Evolutionary conservation across 2,888 invertebrate species (phyloP).

Genomic region (Isoperla grammatica): DNA sequence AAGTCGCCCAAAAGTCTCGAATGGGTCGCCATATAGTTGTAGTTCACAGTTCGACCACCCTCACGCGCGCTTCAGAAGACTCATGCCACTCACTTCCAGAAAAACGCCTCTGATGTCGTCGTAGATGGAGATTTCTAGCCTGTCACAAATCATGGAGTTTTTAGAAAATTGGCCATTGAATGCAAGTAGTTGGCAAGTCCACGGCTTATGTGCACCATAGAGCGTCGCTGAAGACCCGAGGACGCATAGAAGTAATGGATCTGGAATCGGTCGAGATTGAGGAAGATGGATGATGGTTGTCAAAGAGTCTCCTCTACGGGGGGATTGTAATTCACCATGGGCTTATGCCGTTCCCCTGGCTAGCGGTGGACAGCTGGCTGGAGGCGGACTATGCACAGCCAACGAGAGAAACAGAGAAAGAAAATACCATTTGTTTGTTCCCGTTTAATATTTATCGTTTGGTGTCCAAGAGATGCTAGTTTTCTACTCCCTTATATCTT

Average conservation of each 20-base stretch:
- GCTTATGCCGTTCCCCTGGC: conserved; percentile 11
- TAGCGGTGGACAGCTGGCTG: conserved; percentile 20
- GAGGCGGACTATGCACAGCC: conserved; percentile 17
- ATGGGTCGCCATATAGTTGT: no score
- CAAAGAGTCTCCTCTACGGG: conserved; percentile 10
- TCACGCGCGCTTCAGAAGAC: no score
- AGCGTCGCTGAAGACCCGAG: no score
- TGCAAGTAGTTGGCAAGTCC: no score
- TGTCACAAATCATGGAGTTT: no score
- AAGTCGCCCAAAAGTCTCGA: no score
- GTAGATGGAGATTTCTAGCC: no score
- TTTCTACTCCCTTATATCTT: conserved; percentile 23
- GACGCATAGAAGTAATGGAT: conserved; percentile 3
- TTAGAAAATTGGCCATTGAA: no score
- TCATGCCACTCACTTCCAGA: no score
- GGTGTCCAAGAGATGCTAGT: conserved; percentile 25
- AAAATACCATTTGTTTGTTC: conserved; percentile 31
- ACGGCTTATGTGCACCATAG: no score
- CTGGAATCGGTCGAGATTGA: conserved; percentile 18
- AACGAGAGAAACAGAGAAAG: conserved; percentile 25
- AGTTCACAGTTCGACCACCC: no score
- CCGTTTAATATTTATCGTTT: conserved; percentile 31
- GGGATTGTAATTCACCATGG: conserved; percentile 20
- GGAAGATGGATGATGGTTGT: conserved; percentile 26
- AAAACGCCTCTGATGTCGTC: no score